Percentiles rank a stretch among this genome's conserved stretches.
phyloP scores from a whole-genome alignment of 2,888 invertebrate species.

The Microctonus aethiopoides region DNA sequence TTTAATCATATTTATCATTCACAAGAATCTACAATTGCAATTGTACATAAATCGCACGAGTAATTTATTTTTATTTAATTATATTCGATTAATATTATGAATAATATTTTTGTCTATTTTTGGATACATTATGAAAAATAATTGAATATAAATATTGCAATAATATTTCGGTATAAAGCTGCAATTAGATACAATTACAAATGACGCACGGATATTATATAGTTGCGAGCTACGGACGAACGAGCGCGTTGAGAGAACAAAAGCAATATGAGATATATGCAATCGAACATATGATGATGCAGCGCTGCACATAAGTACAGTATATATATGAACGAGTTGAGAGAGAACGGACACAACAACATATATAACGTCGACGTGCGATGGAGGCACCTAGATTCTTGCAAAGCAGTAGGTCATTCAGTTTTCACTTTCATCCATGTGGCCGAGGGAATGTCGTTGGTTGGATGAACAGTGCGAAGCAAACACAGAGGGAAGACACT shows the following conservation, averaged over 20 bases:
- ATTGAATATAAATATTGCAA: too few relatives aligned
- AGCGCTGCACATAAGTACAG: slow-evolving; percentile 9
- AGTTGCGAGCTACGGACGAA: too few relatives aligned
- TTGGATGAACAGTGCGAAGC: neutral
- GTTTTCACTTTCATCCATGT: slow-evolving; percentile 64
- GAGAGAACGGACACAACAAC: slow-evolving; percentile 18
- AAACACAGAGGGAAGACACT: neutral
- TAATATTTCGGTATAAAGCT: too few relatives aligned
- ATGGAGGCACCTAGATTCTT: slow-evolving; percentile 61
- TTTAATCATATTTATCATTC: neutral
- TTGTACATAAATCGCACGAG: neutral
- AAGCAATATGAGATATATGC: neutral
- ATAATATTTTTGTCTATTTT: too few relatives aligned
- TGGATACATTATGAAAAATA: too few relatives aligned
- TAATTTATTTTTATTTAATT: neutral
- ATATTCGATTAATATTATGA: too few relatives aligned
- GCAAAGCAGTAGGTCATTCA: slow-evolving; percentile 63
- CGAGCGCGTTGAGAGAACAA: neutral
- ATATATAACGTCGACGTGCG: slow-evolving; percentile 23
- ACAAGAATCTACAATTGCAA: neutral
- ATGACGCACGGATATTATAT: neutral
- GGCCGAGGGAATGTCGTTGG: slow-evolving; percentile 22
- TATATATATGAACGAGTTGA: slow-evolving; percentile 17
- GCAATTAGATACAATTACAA: too few relatives aligned
- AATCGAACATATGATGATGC: neutral